A percentile compares a stretch with the other conserved stretches of the same genome.
phyloP scores from a whole-genome alignment of 2,797 vertebrate genomes.

The Cephalopachus bancanus region DNA sequence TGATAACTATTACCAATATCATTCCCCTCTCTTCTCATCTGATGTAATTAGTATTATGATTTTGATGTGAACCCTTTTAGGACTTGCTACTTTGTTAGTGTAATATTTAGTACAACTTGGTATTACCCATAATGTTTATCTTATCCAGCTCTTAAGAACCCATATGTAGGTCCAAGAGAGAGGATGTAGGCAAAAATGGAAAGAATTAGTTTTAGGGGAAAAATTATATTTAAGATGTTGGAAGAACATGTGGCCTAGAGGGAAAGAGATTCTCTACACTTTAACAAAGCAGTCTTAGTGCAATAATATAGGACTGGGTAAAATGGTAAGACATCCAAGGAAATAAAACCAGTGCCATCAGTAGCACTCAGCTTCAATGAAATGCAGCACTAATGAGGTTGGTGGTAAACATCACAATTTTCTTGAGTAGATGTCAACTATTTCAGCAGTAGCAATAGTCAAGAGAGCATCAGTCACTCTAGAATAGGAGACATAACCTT shows the following conservation, averaged over 20 bases:
- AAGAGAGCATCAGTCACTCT: conserved; percentile 24
- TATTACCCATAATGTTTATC: conserved; percentile 16
- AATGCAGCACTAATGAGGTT: neutral
- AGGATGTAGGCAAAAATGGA: conserved; percentile 19
- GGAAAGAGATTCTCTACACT: neutral
- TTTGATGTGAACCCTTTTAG: conserved; percentile 32
- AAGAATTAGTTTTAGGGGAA: neutral
- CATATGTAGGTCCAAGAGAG: neutral
- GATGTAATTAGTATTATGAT: neutral
- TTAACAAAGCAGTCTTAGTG: conserved; percentile 9
- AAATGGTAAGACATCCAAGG: neutral
- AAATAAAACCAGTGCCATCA: neutral
- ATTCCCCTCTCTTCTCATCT: conserved; percentile 35
- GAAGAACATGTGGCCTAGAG: neutral
- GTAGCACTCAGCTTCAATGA: neutral
- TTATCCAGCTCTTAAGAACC: conserved; percentile 25
- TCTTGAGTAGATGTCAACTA: neutral
- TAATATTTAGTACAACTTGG: neutral
- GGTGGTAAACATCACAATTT: neutral
- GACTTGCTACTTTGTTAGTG: neutral
- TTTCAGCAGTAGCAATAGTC: neutral
- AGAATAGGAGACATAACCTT: neutral
- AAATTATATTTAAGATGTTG: conserved; percentile 3
- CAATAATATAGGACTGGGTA: neutral
- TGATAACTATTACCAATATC: neutral